Evolutionary conservation across 1,140 invertebrate species (phyloP).

Genomic region (Tribolium castaneum): DNA sequence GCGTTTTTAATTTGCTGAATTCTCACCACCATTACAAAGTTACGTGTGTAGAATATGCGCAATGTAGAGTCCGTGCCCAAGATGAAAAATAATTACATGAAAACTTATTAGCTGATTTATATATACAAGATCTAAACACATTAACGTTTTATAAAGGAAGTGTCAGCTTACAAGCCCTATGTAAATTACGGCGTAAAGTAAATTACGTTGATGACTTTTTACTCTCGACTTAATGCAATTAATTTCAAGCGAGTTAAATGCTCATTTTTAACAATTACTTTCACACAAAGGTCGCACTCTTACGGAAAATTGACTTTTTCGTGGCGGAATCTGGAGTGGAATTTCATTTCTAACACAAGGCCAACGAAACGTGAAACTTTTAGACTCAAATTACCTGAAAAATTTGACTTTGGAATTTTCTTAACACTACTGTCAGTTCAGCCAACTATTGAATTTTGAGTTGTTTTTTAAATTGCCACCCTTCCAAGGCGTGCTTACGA

Average conservation of each 20-base stretch:
- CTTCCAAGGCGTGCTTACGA: too few species aligned
- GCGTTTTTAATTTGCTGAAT: not conserved
- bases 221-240: not conserved
- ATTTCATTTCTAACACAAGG: not conserved
- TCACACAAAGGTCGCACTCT: not conserved
- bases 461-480: too few species aligned
- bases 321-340: not conserved
- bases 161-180: conserved; percentile 25
- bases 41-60: not conserved
- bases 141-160: conserved; percentile 41
- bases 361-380: too few species aligned
- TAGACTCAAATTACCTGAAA: too few species aligned
- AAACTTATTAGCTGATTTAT: conserved; percentile 42
- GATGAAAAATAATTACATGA: conserved; percentile 39
- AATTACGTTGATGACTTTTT: conserved; percentile 31
- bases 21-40: not conserved
- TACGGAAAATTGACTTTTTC: not conserved
- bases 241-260: not conserved
- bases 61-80: not conserved
- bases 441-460: too few species aligned
- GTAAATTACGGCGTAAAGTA: conserved; percentile 38
- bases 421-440: too few species aligned
- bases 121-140: conserved; percentile 37
- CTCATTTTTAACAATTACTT: not conserved
- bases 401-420: too few species aligned